A percentile compares a stretch with the other conserved stretches of the same genome.
phyloP scores from a whole-genome alignment of 92 coral and sea anemone species.

The Blastomussa wellsi region DNA sequence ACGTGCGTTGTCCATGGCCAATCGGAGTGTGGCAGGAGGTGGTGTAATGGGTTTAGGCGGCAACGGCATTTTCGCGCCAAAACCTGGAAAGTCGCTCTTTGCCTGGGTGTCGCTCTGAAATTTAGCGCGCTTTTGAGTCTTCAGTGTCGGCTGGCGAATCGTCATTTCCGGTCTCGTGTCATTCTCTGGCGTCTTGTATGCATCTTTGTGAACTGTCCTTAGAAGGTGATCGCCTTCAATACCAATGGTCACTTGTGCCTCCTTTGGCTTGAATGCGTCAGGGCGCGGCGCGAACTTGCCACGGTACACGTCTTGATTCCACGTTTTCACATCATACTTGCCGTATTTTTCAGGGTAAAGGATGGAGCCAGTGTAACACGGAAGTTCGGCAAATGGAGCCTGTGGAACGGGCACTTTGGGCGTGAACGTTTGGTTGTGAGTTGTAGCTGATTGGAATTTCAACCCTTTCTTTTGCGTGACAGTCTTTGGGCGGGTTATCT shows the following conservation, averaged over 20 bases:
- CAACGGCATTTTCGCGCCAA: constrained; percentile 81
- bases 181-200: constrained; percentile 72
- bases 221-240: constrained; percentile 83
- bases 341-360: constrained; percentile 80
- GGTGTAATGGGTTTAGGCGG: constrained; percentile 88
- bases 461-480: constrained; percentile 59
- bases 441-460: constrained; percentile 81
- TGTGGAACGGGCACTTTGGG: constrained; percentile 75
- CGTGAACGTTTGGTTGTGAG: constrained; percentile 86
- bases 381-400: constrained; percentile 82
- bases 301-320: constrained; percentile 91
- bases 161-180: constrained; percentile 65
- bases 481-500: constrained; percentile 82
- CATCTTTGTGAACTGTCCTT: constrained; percentile 78
- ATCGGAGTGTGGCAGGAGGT: constrained; percentile 87
- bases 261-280: constrained; percentile 76
- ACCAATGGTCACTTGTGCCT: constrained; percentile 79
- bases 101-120: constrained; percentile 90
- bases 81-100: constrained; percentile 94
- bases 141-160: constrained; percentile 65
- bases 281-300: constrained; percentile 90
- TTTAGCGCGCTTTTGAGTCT: constrained; percentile 74
- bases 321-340: constrained; percentile 66
- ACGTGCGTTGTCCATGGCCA: constrained; percentile 83
- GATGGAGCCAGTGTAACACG: constrained; percentile 87